These are phyloP conservation scores for Falcunculus frontatus DNA, from an alignment of 2,113 vertebrate species.

Conservation along the genomic window DNA sequence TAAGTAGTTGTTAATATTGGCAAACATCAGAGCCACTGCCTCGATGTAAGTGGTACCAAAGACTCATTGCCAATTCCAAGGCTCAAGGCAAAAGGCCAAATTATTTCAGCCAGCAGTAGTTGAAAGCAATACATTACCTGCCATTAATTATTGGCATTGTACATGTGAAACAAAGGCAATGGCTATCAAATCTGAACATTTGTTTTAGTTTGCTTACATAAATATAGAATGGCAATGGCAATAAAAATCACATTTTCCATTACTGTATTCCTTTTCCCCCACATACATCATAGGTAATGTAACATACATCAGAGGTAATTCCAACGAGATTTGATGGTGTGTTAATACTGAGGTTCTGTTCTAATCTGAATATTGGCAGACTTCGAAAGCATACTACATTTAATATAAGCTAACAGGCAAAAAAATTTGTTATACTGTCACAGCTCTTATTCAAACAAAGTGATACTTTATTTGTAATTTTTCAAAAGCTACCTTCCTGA, in stretches of 20 bases:
- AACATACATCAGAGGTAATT: not conserved
- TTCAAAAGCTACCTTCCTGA: not conserved
- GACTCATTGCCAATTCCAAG: not conserved
- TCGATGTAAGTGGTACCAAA: not conserved
- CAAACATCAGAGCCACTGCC: not conserved
- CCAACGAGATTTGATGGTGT: not conserved
- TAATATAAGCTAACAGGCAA: not conserved
- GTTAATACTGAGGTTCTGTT: not conserved
- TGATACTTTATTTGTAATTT: not conserved
- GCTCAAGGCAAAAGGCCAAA: not conserved
- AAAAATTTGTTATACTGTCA: not conserved
- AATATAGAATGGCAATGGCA: not conserved
- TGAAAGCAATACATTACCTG: not conserved
- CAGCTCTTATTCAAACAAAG: not conserved
- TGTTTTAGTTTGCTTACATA: not conserved
- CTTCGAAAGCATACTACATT: not conserved
- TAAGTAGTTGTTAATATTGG: not conserved
- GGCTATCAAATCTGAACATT: not conserved
- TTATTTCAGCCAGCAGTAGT: not conserved
- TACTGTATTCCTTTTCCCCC: not conserved
- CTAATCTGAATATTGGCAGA: not conserved
- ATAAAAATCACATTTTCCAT: not conserved
- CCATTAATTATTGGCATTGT: not conserved
- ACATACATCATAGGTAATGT: no score
- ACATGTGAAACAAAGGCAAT: not conserved